Evolutionary conservation across 2,113 vertebrate genomes (phyloP).

Genomic region (Ivindomyrus marchei): DNA sequence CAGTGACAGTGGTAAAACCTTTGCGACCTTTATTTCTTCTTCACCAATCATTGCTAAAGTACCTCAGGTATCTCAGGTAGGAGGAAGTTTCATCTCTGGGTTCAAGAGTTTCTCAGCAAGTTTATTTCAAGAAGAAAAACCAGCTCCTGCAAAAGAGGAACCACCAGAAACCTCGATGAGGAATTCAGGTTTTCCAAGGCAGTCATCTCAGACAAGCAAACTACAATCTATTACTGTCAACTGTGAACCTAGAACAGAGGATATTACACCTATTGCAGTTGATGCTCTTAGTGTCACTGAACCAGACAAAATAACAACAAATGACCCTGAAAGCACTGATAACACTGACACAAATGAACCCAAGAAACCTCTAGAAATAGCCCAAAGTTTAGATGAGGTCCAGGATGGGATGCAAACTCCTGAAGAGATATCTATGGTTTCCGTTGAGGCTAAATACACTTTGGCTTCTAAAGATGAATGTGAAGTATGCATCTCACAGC

Average conservation of each 20-base stretch:
- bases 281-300: conserved; percentile 29
- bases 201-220: conserved; percentile 49
- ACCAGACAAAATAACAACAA: conserved; percentile 43
- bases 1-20: conserved; percentile 58
- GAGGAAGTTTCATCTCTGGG: conserved; percentile 65
- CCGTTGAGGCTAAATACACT: conserved; percentile 26
- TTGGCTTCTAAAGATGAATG: conserved; percentile 35
- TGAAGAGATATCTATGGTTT: conserved; percentile 34
- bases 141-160: conserved; percentile 45
- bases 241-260: conserved; percentile 9
- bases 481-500: conserved; percentile 34
- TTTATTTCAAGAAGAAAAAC: conserved; percentile 74
- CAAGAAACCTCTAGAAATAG: conserved; percentile 40
- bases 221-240: conserved; percentile 36
- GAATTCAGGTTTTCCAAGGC: conserved; percentile 71
- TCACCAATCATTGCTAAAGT: conserved; percentile 34
- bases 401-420: conserved; percentile 38
- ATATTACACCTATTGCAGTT: background rate
- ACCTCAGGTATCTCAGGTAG: conserved; percentile 41
- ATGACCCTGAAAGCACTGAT: conserved; percentile 50
- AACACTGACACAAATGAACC: conserved; percentile 50
- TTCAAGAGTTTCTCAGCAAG: conserved; percentile 76
- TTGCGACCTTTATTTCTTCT: conserved; percentile 75
- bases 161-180: conserved; percentile 53
- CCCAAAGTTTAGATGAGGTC: conserved; percentile 39